These are phyloP conservation scores for Saiga tatarica DNA, from an alignment of 2,113 vertebrate species.

Conservation along the genomic window DNA sequence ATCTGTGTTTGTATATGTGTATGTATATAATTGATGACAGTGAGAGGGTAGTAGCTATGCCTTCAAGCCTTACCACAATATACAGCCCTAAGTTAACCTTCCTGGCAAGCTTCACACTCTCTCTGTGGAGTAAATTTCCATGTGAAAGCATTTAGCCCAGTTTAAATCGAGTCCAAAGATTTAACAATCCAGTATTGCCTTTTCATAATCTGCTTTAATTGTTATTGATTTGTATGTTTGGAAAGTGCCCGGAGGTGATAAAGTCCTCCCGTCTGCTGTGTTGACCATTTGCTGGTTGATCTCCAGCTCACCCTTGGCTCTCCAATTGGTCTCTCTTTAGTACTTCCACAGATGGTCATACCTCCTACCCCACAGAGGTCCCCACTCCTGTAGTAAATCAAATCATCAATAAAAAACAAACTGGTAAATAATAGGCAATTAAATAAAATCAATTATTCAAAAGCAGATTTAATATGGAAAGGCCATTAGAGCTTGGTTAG, in stretches of 20 bases:
- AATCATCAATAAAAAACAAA: constrained; percentile 66
- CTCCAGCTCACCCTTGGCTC: neutral
- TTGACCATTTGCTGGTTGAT: neutral
- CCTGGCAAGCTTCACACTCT: neutral
- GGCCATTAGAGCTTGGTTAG: constrained; percentile 37
- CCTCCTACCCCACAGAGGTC: constrained; percentile 7
- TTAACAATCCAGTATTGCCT: constrained; percentile 73
- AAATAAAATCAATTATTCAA: constrained; percentile 69
- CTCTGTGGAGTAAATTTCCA: constrained; percentile 13
- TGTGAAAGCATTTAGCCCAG: constrained; percentile 39
- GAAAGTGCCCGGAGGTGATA: constrained; percentile 47
- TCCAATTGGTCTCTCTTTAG: neutral
- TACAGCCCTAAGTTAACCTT: neutral
- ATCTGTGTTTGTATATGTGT: neutral
- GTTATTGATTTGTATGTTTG: constrained; percentile 71
- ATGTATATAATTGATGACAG: constrained; percentile 21
- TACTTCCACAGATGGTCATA: neutral
- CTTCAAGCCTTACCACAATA: constrained; percentile 29
- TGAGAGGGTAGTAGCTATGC: constrained; percentile 30
- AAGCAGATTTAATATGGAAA: constrained; percentile 59
- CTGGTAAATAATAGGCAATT: constrained; percentile 62
- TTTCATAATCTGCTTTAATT: constrained; percentile 81
- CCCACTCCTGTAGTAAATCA: neutral
- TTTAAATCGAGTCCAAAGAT: constrained; percentile 74
- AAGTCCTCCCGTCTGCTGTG: neutral